Conservation (phyloP, 2,888 invertebrate genomes). For the Drosophila suboccidentalis region DNA sequence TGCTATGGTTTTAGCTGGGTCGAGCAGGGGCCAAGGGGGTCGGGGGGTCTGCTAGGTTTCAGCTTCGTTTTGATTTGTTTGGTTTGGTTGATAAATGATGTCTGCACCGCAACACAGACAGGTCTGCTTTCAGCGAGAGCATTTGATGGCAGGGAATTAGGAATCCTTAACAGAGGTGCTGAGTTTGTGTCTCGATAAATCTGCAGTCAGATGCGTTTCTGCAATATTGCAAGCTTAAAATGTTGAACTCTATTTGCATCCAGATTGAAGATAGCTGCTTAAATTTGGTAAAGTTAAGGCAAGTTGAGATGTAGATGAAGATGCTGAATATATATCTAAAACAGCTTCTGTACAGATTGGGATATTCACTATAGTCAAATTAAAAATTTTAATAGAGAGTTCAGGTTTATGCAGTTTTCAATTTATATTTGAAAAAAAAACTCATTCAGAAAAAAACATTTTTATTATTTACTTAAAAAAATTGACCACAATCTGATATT, state of each 20-base stretch:
- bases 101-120: conserved; percentile 72
- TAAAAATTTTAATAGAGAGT: too few relatives aligned
- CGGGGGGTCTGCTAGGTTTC: conserved; percentile 25
- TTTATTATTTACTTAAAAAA: too few relatives aligned
- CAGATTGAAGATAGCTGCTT: neutral
- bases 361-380: too few relatives aligned
- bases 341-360: too few relatives aligned
- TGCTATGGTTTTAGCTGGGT: conserved; percentile 61
- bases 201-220: conserved; percentile 8
- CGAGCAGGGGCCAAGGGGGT: neutral
- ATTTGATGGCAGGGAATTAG: conserved; percentile 11
- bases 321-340: too few relatives aligned
- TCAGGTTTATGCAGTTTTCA: too few relatives aligned
- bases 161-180: conserved; percentile 25
- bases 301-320: too few relatives aligned
- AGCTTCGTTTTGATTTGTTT: conserved; percentile 75
- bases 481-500: too few relatives aligned
- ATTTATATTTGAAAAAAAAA: too few relatives aligned
- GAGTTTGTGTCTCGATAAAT: conserved; percentile 14
- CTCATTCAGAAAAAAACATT: too few relatives aligned
- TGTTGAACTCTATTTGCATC: neutral
- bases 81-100: conserved; percentile 75
- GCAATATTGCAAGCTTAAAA: conserved; percentile 1
- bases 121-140: conserved; percentile 41
- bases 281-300: too few relatives aligned